These are phyloP conservation scores for Cochlearius cochlearius DNA, from an alignment of 2,113 vertebrate genomes.

Conservation along the genomic window DNA sequence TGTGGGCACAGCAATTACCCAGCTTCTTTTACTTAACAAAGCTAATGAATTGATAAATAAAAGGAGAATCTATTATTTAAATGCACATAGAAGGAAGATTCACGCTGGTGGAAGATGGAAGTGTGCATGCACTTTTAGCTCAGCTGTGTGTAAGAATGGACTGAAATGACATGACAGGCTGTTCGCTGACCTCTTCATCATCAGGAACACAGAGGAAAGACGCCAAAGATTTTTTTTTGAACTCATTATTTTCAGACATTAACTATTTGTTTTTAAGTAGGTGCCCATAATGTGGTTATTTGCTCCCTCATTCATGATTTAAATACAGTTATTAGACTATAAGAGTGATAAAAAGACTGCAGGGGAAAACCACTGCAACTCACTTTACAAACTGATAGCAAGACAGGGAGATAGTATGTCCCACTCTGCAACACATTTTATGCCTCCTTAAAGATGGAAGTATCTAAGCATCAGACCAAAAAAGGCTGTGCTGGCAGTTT, in stretches of 20 bases:
- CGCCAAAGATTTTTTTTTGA: not conserved
- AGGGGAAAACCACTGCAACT: not conserved
- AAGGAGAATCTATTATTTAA: not conserved
- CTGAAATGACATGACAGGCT: not conserved
- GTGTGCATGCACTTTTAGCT: not conserved
- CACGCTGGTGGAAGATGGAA: not conserved
- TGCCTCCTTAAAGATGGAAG: not conserved
- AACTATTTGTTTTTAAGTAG: not conserved
- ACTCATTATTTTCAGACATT: not conserved
- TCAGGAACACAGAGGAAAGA: not conserved
- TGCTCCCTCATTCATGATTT: not conserved
- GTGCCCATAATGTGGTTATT: not conserved
- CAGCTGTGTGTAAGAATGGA: not conserved
- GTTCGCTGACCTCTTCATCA: not conserved
- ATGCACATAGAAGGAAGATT: not conserved
- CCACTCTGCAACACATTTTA: not conserved
- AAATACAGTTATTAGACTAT: not conserved
- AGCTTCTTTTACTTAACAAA: not conserved
- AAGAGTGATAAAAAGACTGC: not conserved
- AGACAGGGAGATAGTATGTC: not conserved
- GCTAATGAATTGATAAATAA: not conserved
- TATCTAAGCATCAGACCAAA: not conserved
- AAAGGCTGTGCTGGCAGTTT: not conserved
- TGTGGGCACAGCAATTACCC: not conserved
- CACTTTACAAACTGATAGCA: not conserved